Percentiles rank a stretch among this genome's conserved stretches.
Evolutionary conservation across 2,113 vertebrate genomes (phyloP).

Genomic region (Tauraco erythrolophus): DNA sequence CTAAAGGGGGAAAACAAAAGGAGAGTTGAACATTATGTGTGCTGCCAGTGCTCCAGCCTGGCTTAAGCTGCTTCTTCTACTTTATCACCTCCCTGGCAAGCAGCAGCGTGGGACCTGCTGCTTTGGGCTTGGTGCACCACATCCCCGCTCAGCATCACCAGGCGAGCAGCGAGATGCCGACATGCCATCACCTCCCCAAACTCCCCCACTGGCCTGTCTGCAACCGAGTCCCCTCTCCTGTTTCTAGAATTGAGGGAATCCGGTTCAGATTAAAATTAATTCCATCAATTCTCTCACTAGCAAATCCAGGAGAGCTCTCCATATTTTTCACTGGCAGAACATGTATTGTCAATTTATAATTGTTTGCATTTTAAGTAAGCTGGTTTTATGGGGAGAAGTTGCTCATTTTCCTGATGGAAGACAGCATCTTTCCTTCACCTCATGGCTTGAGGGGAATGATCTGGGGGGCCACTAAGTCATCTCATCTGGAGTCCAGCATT

Average conservation of each 20-base stretch:
- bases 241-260: background rate
- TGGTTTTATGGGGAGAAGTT: background rate
- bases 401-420: background rate
- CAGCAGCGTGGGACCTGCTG: background rate
- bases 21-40: background rate
- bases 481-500: background rate
- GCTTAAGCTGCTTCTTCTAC: background rate
- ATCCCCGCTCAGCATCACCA: background rate
- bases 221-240: background rate
- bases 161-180: background rate
- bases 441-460: background rate
- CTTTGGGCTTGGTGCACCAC: too few relatives aligned
- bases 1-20: accelerated
- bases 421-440: background rate
- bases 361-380: background rate
- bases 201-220: background rate
- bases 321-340: background rate
- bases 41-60: background rate
- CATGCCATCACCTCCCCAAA: background rate
- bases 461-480: background rate
- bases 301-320: background rate
- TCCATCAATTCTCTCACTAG: background rate
- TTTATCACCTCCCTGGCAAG: background rate
- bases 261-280: conserved; percentile 35
- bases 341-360: background rate